phyloP scores from a whole-genome alignment of 2,113 vertebrate species.

The Todiramphus saurophagus region DNA sequence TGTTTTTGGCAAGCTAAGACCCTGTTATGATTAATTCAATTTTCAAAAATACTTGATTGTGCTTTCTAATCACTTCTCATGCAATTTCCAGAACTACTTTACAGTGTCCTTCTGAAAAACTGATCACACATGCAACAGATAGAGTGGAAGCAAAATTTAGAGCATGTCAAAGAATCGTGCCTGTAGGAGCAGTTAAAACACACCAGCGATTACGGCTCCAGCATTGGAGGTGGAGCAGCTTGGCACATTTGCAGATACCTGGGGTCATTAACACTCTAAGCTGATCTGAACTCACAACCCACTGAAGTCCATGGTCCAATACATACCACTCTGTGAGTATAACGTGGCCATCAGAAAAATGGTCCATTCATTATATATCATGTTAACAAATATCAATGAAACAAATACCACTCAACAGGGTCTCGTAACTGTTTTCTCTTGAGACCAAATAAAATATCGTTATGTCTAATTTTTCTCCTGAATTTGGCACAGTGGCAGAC shows the following conservation, averaged over 20 bases:
- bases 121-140: background rate
- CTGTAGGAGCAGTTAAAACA: background rate
- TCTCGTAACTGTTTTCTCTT: background rate
- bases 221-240: background rate
- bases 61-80: background rate
- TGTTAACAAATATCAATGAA: background rate
- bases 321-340: background rate
- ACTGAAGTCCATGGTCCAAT: background rate
- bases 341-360: fast-evolving
- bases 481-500: background rate
- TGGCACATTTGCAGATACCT: background rate
- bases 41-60: background rate
- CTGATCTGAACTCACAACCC: background rate
- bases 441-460: background rate
- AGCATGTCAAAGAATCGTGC: background rate
- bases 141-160: background rate
- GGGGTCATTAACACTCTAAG: background rate
- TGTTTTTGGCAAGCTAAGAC: background rate
- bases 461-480: background rate
- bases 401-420: background rate
- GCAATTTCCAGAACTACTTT: background rate
- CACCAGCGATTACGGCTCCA: background rate
- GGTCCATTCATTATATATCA: background rate
- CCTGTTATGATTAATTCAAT: background rate
- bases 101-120: background rate